Base-by-base conservation (phyloP, 2,888 invertebrate species). In the Nomada goodeniana region DNA sequence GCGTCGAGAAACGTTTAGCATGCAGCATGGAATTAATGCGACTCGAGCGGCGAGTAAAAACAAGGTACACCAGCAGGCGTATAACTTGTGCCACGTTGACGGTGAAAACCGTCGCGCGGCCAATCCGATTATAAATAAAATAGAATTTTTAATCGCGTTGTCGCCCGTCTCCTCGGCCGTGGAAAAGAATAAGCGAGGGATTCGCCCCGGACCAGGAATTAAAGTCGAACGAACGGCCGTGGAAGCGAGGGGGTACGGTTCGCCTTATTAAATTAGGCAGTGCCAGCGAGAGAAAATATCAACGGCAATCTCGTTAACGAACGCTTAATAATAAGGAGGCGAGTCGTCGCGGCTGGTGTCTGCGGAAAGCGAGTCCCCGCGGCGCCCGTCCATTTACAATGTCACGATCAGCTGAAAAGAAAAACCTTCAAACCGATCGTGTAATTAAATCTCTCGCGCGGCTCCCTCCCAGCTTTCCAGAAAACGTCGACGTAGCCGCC, bases 391-490 rank as follows among this genome's bases (percentile, higher is more conserved):
- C 47, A 64, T 65, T 81, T 50, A 77, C 73, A 76, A 79, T 74
- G 74, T 67, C 53, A 52, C 78, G 78, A 79, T 76, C 68, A 57
- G 59, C 55, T 67, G 42, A 68, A 76, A 70, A 80, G 83, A 76
- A 85, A 72, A 82, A 80, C 75, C 80, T 83, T 81, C 57, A 80
- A 89, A 85, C 83, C 80, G 82, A 88, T 86, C 84, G 82, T 76
- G 80, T 84, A 89, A 89, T 89, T 89, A 83, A 89, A 86, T 88
- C 83, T 83, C 71, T 76, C 70, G 36, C 71, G 64, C 52, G 74
- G 72, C 83, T 68, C 64, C 61, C 61, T 29, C 59, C 59, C 57
- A 61, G 42, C 29, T 78, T 61, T 65, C 23, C 53, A 47, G 67
- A 60, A 74, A 69, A 59, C 73, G 42, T 72, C 23, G 60, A 15